phyloP scores from a whole-genome alignment of 2,113 vertebrate species.

The Oryzias celebensis region DNA sequence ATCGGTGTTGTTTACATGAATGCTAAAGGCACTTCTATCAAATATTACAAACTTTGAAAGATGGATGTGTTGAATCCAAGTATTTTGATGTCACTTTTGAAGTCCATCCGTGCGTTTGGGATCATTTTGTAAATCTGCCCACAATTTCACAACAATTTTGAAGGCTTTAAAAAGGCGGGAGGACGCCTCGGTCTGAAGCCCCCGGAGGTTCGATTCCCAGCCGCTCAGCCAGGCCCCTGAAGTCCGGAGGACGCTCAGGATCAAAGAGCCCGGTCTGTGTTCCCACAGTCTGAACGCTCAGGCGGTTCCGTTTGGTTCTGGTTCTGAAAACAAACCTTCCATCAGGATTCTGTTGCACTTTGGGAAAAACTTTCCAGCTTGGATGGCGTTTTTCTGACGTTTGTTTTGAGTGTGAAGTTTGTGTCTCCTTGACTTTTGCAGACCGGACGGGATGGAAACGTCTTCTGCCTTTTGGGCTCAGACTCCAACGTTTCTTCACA shows the following conservation, averaged over 20 bases:
- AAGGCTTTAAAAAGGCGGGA: constrained; percentile 70
- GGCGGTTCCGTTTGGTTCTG: no score
- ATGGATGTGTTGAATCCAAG: constrained; percentile 79
- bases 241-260: constrained; percentile 32
- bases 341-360: no score
- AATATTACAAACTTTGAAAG: constrained; percentile 80
- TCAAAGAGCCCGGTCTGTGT: constrained; percentile 33
- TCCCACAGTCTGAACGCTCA: no score
- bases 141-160: constrained; percentile 77
- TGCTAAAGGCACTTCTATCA: constrained; percentile 81
- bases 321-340: no score
- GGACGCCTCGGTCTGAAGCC: constrained; percentile 33
- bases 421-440: no score
- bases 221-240: constrained; percentile 24
- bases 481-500: no score
- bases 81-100: constrained; percentile 83
- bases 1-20: constrained; percentile 83
- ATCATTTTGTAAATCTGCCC: constrained; percentile 70
- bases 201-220: constrained; percentile 51
- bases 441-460: no score
- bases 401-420: no score
- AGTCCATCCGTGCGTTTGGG: constrained; percentile 75
- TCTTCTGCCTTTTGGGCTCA: no score
- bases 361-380: no score
- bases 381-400: no score